A percentile compares a stretch with the other conserved stretches of the same genome.
phyloP scores from a whole-genome alignment of 2,888 invertebrate genomes.

The Dascillus cervinus region DNA sequence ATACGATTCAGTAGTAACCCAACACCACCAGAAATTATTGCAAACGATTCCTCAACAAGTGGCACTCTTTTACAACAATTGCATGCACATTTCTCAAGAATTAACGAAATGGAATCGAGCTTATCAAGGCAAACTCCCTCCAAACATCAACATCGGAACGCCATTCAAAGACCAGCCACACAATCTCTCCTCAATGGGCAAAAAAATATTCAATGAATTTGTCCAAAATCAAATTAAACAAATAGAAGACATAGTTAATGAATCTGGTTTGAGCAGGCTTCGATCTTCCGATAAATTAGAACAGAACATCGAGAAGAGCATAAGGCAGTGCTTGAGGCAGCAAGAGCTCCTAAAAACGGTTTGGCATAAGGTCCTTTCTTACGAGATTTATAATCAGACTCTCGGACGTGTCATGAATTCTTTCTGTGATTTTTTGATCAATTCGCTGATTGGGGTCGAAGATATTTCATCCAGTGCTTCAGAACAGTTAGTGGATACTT shows the following conservation, averaged over 20 bases:
- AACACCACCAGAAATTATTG: slow-evolving; percentile 70
- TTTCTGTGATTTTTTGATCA: slow-evolving; percentile 57
- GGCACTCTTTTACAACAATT: slow-evolving; percentile 86
- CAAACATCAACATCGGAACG: slow-evolving; percentile 40
- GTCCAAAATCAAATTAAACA: slow-evolving; percentile 69
- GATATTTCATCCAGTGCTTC: slow-evolving; percentile 84
- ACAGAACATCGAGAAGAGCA: slow-evolving; percentile 58
- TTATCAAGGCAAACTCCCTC: slow-evolving; percentile 57
- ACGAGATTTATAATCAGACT: slow-evolving; percentile 65
- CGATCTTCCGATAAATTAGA: slow-evolving; percentile 50
- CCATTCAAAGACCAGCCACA: slow-evolving; percentile 62
- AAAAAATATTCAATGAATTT: slow-evolving; percentile 63
- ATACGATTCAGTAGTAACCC: slow-evolving; percentile 70
- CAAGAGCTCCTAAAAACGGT: slow-evolving; percentile 77
- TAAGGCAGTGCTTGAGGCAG: slow-evolving; percentile 79
- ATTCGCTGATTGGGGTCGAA: slow-evolving; percentile 61
- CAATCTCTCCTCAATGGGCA: slow-evolving; percentile 59
- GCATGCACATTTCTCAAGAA: slow-evolving; percentile 76
- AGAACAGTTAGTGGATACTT: slow-evolving; percentile 68
- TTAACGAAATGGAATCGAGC: slow-evolving; percentile 58
- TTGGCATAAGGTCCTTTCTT: slow-evolving; percentile 79
- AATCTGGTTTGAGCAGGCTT: slow-evolving; percentile 53
- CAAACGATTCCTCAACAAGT: slow-evolving; percentile 83
- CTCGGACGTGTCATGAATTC: slow-evolving; percentile 49
- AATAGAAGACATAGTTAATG: slow-evolving; percentile 65